phyloP scores from a whole-genome alignment of 2,888 invertebrate species.

The Ophion costatus region DNA sequence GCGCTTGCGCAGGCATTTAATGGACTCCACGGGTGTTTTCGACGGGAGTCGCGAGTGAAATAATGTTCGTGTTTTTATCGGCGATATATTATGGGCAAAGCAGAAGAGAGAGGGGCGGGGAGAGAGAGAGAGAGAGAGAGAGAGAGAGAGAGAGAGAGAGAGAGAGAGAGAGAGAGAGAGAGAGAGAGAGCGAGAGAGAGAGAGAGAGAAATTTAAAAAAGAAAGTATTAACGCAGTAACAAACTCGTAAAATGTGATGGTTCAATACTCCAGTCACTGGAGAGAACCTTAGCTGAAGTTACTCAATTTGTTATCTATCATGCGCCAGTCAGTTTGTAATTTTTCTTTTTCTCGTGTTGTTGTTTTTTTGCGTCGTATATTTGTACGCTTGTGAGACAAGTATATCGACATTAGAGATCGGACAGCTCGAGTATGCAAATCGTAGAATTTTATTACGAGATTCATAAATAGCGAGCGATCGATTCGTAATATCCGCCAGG shows the following conservation, averaged over 20 bases:
- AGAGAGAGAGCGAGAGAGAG: background rate
- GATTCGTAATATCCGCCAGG: slow-evolving; percentile 33
- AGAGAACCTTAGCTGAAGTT: slow-evolving; percentile 8
- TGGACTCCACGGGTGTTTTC: background rate
- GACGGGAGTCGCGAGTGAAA: background rate
- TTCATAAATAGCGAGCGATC: slow-evolving; percentile 36
- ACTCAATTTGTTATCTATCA: slow-evolving; percentile 36
- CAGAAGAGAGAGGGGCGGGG: background rate
- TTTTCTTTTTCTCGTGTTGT: background rate
- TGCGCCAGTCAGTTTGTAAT: slow-evolving; percentile 5
- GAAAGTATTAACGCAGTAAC: background rate
- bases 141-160: background rate
- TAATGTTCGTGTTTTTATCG: background rate
- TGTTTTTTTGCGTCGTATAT: slow-evolving; percentile 4
- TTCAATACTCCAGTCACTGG: slow-evolving; percentile 8
- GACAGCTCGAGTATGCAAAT: slow-evolving; percentile 46
- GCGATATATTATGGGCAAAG: background rate
- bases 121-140: background rate
- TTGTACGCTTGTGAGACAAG: slow-evolving; percentile 11
- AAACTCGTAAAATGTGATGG: slow-evolving; percentile 16
- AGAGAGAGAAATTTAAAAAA: background rate
- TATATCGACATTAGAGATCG: slow-evolving; percentile 36
- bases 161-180: background rate
- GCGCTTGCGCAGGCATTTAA: background rate
- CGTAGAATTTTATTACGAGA: slow-evolving; percentile 29